Evolutionary conservation across 1,140 invertebrate genomes (phyloP), one percentile per base, ranked within the genome.

Genomic region (Daktulosphaira vitifoliae): DNA sequence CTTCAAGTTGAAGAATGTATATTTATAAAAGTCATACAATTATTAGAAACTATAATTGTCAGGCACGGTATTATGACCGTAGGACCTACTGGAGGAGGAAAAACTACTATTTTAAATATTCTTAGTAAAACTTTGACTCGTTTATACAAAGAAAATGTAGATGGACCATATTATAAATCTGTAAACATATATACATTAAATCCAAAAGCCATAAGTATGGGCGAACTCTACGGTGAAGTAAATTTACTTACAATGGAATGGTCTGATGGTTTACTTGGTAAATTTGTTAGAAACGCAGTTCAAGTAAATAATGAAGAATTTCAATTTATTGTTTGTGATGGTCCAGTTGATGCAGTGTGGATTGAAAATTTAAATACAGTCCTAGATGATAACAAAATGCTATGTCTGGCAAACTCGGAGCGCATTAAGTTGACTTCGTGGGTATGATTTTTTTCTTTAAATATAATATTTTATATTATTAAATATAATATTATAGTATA

Each of bases 321-420:
- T 72, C 86, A 96, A 71, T 90, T 87, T 87, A 79, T 89, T 44
- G 82, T 90, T 51, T 89, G 85, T 74, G 92, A 96, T 72, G 93
- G 93, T 0, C 92, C 92, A 0, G 90, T 96, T 0, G 92, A 96
- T 75, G 90, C 91, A 7, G 84, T 94, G 2, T 96, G 92, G 92
- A 93, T 96, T 51, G 92, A 96, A 76, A 95, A 94, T 74, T 85
- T 96, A 81, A 95, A 96, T 74, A 94, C 91, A 0, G 88, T 90
- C 2, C 76, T 96, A 7, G 93, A 96, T 72, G 92, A 96, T 73
- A 95, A 95, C 74, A 95, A 95, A 77, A 94, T 93, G 85, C 75
- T 92, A 1, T 92, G 89, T 70, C 73, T 91, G 3, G 85, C 88
- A 4, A 90, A 90, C 75, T 90, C 88, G 2, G 92, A 96, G 73